Base-by-base conservation (phyloP, 1,140 invertebrate species). In the Nixonia krombeini region DNA sequence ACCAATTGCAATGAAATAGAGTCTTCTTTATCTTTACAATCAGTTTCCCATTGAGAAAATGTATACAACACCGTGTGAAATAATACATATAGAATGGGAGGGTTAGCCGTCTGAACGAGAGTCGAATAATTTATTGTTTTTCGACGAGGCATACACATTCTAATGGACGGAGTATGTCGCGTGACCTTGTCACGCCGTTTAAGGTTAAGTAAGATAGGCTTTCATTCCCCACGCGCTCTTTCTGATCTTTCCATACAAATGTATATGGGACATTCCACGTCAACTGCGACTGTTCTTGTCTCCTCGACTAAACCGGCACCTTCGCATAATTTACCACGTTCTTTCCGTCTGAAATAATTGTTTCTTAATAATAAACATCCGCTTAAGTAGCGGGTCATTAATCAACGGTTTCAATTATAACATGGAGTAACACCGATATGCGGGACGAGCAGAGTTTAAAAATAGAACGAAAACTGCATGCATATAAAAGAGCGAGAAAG, bases 81-180 rank as follows among this genome's bases (percentile, higher is more conserved):
- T 8, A 16, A 21, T 41, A 45, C 6, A 21, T 40, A 17, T 13
- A 40, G 31, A 31, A 44, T 26, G 10, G 37, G 38, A 10, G 12
- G 33, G 37, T 25, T 38, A 40, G 38, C 38, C 21, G 51, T 15
- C n/a, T 21, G 52, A 56, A 55, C 33, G 31, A 56, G 42, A 56
- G 38, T 38, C 42, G 52, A 56, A 56, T 56, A 56, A 56, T 56
- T 56, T 46, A 55, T 55, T 45, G 51, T 45, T 56, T 53, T 56
- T 56, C 31, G 42, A 29, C 33, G 33, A 42, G 13, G 26, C 45
- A 45, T 46, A 26, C 35, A 40, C 25, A 25, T 9, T 55, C 31
- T 44, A 55, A 55, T 37, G 29, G 28, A 23, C 18, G 41, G 37
- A 44, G 49, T 42, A 28, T 47, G 28, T 25, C 25, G 51, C 40